Conservation (phyloP, 2,113 vertebrate genomes). For the Carassius auratus region DNA sequence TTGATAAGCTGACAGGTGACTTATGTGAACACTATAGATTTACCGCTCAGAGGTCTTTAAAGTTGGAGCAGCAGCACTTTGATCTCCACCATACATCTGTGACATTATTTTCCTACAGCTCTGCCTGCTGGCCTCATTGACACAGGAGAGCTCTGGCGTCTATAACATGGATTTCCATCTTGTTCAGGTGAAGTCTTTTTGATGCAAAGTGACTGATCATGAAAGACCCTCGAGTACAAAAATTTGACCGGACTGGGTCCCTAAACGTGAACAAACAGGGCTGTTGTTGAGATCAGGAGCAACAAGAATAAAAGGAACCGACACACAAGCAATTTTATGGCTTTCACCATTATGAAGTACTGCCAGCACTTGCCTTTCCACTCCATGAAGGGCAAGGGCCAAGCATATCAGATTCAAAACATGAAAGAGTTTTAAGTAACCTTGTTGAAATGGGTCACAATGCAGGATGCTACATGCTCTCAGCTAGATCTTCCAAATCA, state of each 20-base stretch:
- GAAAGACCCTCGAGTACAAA: background rate
- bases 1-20: conserved; percentile 31
- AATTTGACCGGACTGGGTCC: background rate
- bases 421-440: conserved; percentile 5
- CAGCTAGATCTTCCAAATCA: conserved; percentile 19
- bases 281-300: conserved; percentile 11
- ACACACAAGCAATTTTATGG: conserved; percentile 29
- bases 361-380: conserved; percentile 1
- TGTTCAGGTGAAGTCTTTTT: background rate
- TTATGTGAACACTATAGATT: conserved; percentile 23
- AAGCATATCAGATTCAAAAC: background rate
- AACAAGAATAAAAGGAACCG: background rate
- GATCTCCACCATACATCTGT: conserved; percentile 37
- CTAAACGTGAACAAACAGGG: background rate
- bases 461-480: conserved; percentile 40
- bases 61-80: conserved; percentile 35
- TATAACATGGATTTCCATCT: background rate
- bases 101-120: background rate
- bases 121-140: background rate
- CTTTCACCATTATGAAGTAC: conserved; percentile 1
- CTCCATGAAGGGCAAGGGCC: background rate
- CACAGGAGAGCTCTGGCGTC: background rate
- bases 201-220: background rate
- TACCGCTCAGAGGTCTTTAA: background rate
- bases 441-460: conserved; percentile 30